Evolutionary conservation across 64 coral and sea anemone genomes (phyloP), one percentile per base, ranked within the genome.

Genomic region (Stichodactyla mertensii): DNA sequence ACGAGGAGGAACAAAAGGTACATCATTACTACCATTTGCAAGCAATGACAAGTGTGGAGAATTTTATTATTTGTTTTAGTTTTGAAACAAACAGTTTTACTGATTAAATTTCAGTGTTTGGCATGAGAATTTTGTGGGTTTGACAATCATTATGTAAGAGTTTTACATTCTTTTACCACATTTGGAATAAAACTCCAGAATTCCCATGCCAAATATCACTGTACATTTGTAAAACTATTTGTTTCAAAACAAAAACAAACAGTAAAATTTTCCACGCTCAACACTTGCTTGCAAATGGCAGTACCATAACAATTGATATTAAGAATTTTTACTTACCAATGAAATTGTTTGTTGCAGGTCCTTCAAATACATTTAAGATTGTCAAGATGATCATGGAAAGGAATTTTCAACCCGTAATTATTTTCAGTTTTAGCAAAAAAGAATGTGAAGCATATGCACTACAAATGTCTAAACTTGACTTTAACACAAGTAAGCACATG

Each of bases 301-400:
- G 56, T 58, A 6, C 56, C 56, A 9, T 69, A 5, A 61, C 51
- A 53, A 55, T 24, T n/a, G 52, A 24, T 57, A 11, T 10, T 7
- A 80, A 26, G 9, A 11, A n/a, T 9, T 16, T 69, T 59, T 1
- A 71, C 5, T 15, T 88, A 18, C 9, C 16, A 51, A 56, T 88
- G 71, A 20, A 23, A 64, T 45, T 55, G 71, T 92, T 57, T 53
- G 8, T 88, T 83, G 7, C 53, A 98, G 96, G 96, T 36, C 96
- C 96, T 24, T 98, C 96, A 70, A 98, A 94, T 86, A 87, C 88
- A 59, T 98, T 98, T 85, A 98, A 95, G 83, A 98, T 98, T 19
- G 96, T 98, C 54, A 98, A 98, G 86, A 98, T 98, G 96, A 98
- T 98, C n/a, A 98, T 98, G 96, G 96, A 98, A 78, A 92, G 96